Percentiles rank a stretch among this genome's conserved stretches.
These are phyloP conservation scores for Rhabdornis inornatus DNA, from an alignment of 2,113 vertebrate genomes.

Conservation along the genomic window DNA sequence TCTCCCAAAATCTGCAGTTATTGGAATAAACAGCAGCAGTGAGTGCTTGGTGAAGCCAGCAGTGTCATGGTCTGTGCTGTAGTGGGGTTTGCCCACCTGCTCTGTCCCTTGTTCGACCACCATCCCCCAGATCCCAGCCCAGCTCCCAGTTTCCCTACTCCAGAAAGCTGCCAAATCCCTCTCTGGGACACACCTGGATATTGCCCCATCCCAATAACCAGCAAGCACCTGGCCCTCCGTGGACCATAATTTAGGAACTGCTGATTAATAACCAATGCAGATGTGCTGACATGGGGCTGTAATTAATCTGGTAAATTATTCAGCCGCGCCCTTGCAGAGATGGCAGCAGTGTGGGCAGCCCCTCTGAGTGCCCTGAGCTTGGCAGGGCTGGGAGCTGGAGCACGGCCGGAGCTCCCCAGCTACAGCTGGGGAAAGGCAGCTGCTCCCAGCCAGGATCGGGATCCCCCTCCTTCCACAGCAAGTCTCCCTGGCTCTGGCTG, in stretches of 20 bases:
- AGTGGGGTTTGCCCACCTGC: not conserved
- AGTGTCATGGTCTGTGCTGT: not conserved
- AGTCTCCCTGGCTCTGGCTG: accelerated
- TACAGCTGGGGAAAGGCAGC: accelerated
- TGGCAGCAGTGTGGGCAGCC: not conserved
- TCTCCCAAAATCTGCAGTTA: not conserved
- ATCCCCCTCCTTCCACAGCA: not conserved
- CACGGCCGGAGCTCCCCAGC: not conserved
- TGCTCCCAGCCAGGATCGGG: accelerated
- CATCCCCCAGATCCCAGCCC: not conserved
- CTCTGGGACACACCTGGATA: accelerated
- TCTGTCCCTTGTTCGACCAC: accelerated
- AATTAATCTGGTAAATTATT: not conserved
- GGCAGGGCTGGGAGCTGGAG: not conserved
- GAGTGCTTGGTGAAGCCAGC: not conserved
- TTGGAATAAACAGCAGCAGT: not conserved
- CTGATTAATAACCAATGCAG: not conserved
- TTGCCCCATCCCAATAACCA: not conserved
- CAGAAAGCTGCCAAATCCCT: not conserved
- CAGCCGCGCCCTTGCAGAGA: not conserved
- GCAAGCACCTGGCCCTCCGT: accelerated
- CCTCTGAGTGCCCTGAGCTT: not conserved
- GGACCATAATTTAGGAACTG: slow-evolving; percentile 16
- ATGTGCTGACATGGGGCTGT: not conserved
- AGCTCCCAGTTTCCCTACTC: accelerated